Evolutionary conservation across 2,888 invertebrate genomes (phyloP).

Genomic region (Sycophila texana): DNA sequence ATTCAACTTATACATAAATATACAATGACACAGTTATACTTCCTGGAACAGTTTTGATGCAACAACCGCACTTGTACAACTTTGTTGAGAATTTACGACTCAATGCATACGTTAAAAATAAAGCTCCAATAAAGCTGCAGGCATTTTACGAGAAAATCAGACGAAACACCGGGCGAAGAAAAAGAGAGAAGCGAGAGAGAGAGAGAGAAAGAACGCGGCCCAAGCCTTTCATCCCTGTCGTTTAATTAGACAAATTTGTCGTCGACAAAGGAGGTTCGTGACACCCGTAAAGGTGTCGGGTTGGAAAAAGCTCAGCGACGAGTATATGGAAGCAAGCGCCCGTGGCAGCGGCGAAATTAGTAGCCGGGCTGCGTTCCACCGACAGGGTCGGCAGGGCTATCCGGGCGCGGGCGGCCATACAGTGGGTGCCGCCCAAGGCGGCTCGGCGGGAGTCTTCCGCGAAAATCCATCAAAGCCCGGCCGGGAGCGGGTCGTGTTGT

Average conservation of each 20-base stretch:
- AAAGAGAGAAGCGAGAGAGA: too few species aligned
- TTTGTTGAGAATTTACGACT: too few species aligned
- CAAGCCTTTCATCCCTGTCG: neutral
- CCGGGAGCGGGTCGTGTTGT: neutral
- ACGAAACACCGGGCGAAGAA: too few species aligned
- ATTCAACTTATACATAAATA: too few species aligned
- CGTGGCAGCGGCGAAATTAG: neutral
- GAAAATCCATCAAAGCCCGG: neutral
- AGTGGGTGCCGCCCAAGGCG: neutral
- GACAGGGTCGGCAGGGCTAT: neutral
- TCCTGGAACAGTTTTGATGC: too few species aligned
- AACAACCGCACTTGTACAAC: too few species aligned
- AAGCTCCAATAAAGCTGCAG: too few species aligned
- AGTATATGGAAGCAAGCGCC: neutral
- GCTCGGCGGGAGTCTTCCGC: neutral
- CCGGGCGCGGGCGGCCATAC: neutral
- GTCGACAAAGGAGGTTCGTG: neutral
- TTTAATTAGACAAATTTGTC: conserved; percentile 6
- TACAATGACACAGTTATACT: too few species aligned
- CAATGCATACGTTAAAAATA: too few species aligned
- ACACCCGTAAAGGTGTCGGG: neutral
- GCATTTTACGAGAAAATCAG: too few species aligned
- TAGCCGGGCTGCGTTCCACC: neutral
- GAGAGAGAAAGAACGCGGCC: too few species aligned
- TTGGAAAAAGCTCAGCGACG: neutral